Conservation (phyloP, 2,113 vertebrate species). For the Indicator indicator region DNA sequence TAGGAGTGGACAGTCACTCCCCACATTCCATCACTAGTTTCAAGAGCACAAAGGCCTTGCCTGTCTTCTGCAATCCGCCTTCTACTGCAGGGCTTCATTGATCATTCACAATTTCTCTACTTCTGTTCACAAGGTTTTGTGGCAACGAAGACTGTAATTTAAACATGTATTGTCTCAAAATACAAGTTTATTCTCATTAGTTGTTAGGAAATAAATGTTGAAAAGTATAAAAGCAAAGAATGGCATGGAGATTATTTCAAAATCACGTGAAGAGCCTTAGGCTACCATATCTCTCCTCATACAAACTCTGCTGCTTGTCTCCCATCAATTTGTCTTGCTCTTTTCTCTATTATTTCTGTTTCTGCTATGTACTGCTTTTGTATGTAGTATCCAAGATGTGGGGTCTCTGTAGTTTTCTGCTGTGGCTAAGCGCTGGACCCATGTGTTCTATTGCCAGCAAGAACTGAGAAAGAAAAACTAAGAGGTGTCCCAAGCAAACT, state of each 20-base stretch:
- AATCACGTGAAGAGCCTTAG: background rate
- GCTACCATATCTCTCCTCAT: background rate
- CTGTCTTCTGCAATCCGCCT: background rate
- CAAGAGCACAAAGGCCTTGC: background rate
- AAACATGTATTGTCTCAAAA: background rate
- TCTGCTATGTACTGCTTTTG: background rate
- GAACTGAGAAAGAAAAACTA: background rate
- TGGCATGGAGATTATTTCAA: background rate
- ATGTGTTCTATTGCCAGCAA: background rate
- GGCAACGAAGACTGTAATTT: background rate
- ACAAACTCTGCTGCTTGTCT: background rate
- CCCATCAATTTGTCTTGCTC: background rate
- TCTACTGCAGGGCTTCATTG: background rate
- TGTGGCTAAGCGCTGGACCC: background rate
- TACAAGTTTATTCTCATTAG: background rate
- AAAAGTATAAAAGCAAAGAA: background rate
- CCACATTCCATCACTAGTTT: rapidly evolving
- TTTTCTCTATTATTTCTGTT: background rate
- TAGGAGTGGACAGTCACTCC: background rate
- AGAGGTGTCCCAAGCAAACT: background rate
- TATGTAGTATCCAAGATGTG: background rate
- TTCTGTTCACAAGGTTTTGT: background rate
- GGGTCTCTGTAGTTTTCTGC: background rate
- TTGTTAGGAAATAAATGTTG: background rate
- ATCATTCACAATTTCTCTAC: background rate